Evolutionary conservation across 2,888 invertebrate genomes (phyloP), one percentile per base, ranked within the genome.

Genomic region (Hypsopygia costalis): DNA sequence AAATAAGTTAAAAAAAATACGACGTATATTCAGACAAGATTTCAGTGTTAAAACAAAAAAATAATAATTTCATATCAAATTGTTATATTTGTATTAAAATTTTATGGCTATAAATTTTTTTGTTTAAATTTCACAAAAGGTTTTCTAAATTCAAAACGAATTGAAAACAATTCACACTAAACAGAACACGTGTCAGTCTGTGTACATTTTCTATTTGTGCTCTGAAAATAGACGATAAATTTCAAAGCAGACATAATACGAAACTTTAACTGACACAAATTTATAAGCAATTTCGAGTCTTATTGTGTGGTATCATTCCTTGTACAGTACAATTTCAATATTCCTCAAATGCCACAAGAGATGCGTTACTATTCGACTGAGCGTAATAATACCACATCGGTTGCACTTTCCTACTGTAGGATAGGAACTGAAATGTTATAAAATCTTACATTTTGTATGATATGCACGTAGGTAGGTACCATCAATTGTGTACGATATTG

Each of bases 321-420:
- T 42, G 38, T 44, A 47, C 39, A 43, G 45, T 36, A 57, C 61
- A 67, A 71, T 73, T 69, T 59, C 65, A 68, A 74, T 72, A 72
- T 74, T 70, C 62, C 50, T 62, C 60, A 66, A 67, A 72, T 64
- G 54, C 54, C 52, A 51, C 55, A 65, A 66, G 65, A 71, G 66
- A 72, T 66, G 68, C 48, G 62, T 63, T 68, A 59, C 59, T 52
- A 66, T 62, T 68, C 65, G 44, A 65, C 52, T 59, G 58, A 65
- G 58, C 54, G 69, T 54, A 61, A 62, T 68, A 69, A 70, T 71
- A 74, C 66, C 63, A 67, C 68, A 69, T 66, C 50, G 66, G 57
- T 65, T 74, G 75, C 74, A 72, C 64, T 75, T 75, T 74, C 64
- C 59, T 67, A 25, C 31, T 16, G 12, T 11, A n/a, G n/a, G n/a